Base-by-base conservation (phyloP, 2,888 invertebrate species). In the Ecdyonurus torrentis region DNA sequence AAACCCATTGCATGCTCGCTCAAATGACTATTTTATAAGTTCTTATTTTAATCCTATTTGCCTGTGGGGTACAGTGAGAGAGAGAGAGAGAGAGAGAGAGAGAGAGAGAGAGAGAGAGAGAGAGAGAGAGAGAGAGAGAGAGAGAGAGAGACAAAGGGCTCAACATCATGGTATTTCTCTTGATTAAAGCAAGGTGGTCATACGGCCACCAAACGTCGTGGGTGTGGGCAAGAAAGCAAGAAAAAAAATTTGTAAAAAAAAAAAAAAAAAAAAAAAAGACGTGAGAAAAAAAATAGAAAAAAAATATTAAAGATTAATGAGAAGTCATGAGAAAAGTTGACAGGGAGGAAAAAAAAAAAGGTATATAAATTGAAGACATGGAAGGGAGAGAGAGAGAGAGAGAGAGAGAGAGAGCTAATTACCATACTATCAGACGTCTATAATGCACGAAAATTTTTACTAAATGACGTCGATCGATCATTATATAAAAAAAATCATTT, bases 251-350 rank as follows among this genome's bases (percentile, higher is more conserved):
- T n/a, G n/a, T n/a, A n/a, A n/a, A n/a, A n/a, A n/a, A n/a, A n/a
- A n/a, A n/a, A 15, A 53, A 20, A 10, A 23, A 52, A 24, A 53
- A 50, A 52, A 23, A 5, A n/a, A 22, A 7, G 55, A 55, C 55
- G 55, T 55, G 55, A 55, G 55, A 55, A 55, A 37, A n/a, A n/a
- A 55, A 55, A 55, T 55, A 22, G 55, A 22, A 22, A 50, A 50
- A 50, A 18, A 22, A 20, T 55, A 22, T 22, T 7, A 7, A 55
- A 55, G 55, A 55, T 55, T 55, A 55, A 55, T 55, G 55, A 55
- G 19, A 55, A 55, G 55, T 55, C 55, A 55, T 55, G 55, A 10
- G 55, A 55, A 55, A 55, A 55, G 55, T 55, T 55, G 55, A 55
- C 55, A 55, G 19, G 22, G n/a, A 55, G 15, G 37, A 37, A 37